Evolutionary conservation across 2,888 invertebrate species (phyloP), one percentile per base, ranked within the genome.

Genomic region (Hecatera dysodea): DNA sequence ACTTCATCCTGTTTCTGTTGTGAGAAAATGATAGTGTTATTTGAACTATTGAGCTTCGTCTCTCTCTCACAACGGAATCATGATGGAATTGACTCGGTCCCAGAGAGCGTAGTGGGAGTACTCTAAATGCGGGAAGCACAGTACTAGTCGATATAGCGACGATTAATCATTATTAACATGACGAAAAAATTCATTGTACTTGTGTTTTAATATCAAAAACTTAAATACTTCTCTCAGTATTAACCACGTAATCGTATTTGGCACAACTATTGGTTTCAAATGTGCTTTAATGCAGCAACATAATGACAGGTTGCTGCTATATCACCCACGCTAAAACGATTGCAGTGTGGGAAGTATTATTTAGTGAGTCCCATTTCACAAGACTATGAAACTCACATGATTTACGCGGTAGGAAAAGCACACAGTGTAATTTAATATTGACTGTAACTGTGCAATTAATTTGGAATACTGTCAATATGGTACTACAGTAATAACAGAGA

Each of bases 341-440:
- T 82, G 50, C 69, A 29, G 78, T 66, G 83, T 83, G 70, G 83
- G 85, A 50, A 63, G 83, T 72, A 72, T 83, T 83, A 83, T 83
- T 85, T 83, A 83, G 69, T 78, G 67, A 67, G 63, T 67, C 68
- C 65, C 69, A 80, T 77, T 79, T 72, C 78, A 78, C 79, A 67
- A 73, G 67, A 82, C 82, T 73, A 65, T 77, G 78, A 78, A 78
- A 78, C 73, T 75, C 67, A 57, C 56, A 77, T 85, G 78, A 85
- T 80, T 78, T 85, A 83, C 71, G 71, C 72, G 24, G 56, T 53
- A 70, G 53, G 81, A 80, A 83, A 79, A 79, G 69, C 67, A 70
- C 59, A 78, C 59, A 71, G 55, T 73, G 68, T 78, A 66, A 82
- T 79, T 79, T 79, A 62, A 73, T 77, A 65, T 77, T 70, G 78